Evolutionary conservation across 2,888 invertebrate species (phyloP).

Genomic region (Siphlonurus alternatus): DNA sequence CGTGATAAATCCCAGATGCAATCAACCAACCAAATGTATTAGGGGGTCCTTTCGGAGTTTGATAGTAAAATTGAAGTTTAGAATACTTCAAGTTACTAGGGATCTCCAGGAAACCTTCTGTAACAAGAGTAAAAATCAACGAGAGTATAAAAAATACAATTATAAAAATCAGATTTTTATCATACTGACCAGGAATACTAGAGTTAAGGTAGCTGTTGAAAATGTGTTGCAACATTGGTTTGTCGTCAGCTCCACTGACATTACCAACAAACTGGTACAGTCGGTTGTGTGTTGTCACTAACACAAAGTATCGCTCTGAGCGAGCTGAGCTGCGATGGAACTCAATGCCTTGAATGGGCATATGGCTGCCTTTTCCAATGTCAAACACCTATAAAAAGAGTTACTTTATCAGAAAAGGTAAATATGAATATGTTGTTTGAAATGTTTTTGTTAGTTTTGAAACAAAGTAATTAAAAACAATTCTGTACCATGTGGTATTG

Average conservation of each 20-base stretch:
- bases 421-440: neutral
- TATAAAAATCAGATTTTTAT: neutral
- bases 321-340: slow-evolving; percentile 55
- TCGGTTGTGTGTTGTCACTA: slow-evolving; percentile 67
- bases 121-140: too few species aligned
- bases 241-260: slow-evolving; percentile 53
- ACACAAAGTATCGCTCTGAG: slow-evolving; percentile 58
- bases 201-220: slow-evolving; percentile 54
- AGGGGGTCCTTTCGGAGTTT: slow-evolving; percentile 46
- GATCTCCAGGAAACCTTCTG: slow-evolving; percentile 46
- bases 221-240: slow-evolving; percentile 59
- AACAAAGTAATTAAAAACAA: slow-evolving; percentile 11
- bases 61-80: slow-evolving; percentile 57
- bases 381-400: slow-evolving; percentile 63
- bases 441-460: neutral
- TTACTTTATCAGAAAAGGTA: slow-evolving; percentile 6
- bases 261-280: slow-evolving; percentile 75
- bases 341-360: slow-evolving; percentile 75
- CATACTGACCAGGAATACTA: neutral
- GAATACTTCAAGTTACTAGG: slow-evolving; percentile 59
- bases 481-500: too few species aligned
- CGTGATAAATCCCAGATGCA: slow-evolving; percentile 63
- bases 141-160: neutral
- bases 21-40: slow-evolving; percentile 78
- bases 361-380: slow-evolving; percentile 58